Percentiles rank a stretch among this genome's conserved stretches.
Conservation (phyloP, 2,113 vertebrate species). For the Bombycilla garrulus region DNA sequence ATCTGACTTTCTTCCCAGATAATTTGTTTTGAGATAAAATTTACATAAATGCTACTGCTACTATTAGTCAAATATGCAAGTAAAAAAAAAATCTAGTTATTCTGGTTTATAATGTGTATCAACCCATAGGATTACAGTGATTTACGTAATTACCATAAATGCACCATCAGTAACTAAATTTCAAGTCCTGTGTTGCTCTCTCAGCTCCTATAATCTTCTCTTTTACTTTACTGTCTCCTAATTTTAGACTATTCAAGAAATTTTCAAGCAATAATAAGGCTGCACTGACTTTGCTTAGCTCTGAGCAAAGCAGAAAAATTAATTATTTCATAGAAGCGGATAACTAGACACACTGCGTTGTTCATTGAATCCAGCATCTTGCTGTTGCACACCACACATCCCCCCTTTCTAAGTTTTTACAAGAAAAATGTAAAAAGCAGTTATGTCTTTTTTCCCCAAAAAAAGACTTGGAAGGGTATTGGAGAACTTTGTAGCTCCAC, state of each 20-base stretch:
- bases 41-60: not conserved
- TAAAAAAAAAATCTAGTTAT: not conserved
- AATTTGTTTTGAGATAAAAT: not conserved
- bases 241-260: not conserved
- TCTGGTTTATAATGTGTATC: not conserved
- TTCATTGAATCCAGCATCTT: not conserved
- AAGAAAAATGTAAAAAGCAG: not conserved
- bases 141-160: not conserved
- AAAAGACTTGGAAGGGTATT: not conserved
- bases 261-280: not conserved
- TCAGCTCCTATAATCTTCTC: not conserved
- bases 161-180: not conserved
- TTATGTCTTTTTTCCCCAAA: accelerated
- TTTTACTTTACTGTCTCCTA: not conserved
- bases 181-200: not conserved
- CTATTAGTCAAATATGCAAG: not conserved
- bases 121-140: not conserved
- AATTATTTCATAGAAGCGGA: not conserved
- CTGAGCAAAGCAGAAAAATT: not conserved
- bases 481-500: not conserved
- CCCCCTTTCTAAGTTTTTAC: not conserved
- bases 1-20: not conserved
- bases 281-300: not conserved
- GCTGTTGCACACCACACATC: not conserved
- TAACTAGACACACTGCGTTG: not conserved